Base-by-base conservation (phyloP, 2,113 vertebrate species). In the Microtus richardsoni region DNA sequence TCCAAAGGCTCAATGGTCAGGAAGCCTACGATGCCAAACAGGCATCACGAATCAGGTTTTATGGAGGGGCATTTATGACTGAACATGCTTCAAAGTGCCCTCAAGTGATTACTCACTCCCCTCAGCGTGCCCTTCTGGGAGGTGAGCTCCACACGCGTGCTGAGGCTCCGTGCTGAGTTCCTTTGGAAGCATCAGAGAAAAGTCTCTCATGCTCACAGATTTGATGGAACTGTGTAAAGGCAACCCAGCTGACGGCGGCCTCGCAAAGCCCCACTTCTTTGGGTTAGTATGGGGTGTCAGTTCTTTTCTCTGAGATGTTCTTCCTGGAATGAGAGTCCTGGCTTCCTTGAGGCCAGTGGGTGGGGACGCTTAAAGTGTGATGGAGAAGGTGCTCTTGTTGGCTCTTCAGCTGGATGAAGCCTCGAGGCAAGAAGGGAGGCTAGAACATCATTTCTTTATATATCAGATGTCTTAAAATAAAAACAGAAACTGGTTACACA, bases 41-140 rank as follows among this genome's bases (percentile, higher is more conserved):
- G 91, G 79, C 71, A 84, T 82, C 54, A 96, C 79, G 86, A 95
- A 47, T 19, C 49, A 84, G 64, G 58, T 73, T 96, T 94, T 89
- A 95, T 91, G 70, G 93, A 93, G 54, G 91, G 86, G 68, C 79
- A 49, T 91, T 74, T 92, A 12, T 88, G 88, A 88, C 36, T 70
- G 75, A 88, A 89, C 49, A 64, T 0, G 9, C 74, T 95, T 95
- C 92, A 91, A 70, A 97, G 86, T 36, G 52, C 82, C 92, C 89
- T 93, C 74, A 28, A 36, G 24, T 41, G 60, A 22, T 89, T 68
- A 97, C 62, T 95, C 82, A 70, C 26, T 47, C 47, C 41, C 88
- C 28, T 52, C 28, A 41, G 88, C n/a, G 21, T 73, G 74, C 60
- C 21, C 64, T n/a, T 54, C 93, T 78, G 68, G 74, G 47, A 9